Conservation (phyloP, 2,113 vertebrate species). For the Ptilorrhoa leucosticta region DNA sequence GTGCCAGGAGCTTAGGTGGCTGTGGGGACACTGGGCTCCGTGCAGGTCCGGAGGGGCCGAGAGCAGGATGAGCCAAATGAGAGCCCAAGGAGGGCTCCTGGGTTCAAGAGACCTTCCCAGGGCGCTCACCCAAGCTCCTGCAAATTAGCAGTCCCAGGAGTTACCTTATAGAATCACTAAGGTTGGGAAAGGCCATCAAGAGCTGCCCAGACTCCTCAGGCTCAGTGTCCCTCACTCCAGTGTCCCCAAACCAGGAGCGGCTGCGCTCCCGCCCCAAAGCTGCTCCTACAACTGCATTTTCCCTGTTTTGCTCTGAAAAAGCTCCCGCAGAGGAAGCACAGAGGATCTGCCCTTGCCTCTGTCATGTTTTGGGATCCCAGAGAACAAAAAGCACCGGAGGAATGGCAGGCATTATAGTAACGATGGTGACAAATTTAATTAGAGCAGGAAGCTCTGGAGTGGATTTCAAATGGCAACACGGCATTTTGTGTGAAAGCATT, state of each 20-base stretch:
- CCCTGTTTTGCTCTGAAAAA: neutral
- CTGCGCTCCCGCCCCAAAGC: neutral
- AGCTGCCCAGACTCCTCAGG: neutral
- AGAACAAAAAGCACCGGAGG: conserved; percentile 54
- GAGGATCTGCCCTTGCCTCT: conserved; percentile 4
- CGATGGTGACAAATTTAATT: conserved; percentile 67
- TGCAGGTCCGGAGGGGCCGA: rapidly evolving
- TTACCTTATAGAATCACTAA: neutral
- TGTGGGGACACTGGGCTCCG: neutral
- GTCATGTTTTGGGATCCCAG: conserved; percentile 31
- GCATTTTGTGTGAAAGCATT: conserved; percentile 50
- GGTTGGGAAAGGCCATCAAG: neutral
- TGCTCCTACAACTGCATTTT: neutral
- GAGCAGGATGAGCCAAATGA: neutral
- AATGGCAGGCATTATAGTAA: conserved; percentile 63
- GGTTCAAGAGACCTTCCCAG: neutral
- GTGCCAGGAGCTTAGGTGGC: neutral
- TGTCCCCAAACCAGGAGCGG: neutral
- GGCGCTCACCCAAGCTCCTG: neutral
- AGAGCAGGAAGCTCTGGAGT: conserved; percentile 65
- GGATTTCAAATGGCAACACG: conserved; percentile 60
- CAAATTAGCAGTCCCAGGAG: neutral
- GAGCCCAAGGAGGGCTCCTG: neutral
- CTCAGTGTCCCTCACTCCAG: neutral
- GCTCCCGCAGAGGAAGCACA: neutral